Evolutionary conservation across 2,888 invertebrate genomes (phyloP).

Genomic region (Acrobasis suavella): DNA sequence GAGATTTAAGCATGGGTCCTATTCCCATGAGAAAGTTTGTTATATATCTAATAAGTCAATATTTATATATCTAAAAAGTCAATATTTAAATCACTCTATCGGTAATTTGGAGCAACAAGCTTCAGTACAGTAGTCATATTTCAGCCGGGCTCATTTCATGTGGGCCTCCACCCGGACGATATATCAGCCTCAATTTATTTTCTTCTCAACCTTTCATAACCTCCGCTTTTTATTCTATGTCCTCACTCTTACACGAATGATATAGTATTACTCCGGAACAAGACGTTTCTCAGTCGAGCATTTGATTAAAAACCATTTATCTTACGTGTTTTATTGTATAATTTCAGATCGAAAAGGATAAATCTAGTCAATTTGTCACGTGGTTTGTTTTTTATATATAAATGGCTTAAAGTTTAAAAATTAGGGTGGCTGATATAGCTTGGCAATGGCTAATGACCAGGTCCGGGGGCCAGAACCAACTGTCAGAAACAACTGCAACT

Average conservation of each 20-base stretch:
- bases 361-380: too few relatives aligned
- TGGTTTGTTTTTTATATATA: too few relatives aligned
- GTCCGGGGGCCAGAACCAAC: too few relatives aligned
- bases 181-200: constrained; percentile 70
- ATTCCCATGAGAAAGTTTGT: too few relatives aligned
- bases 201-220: constrained; percentile 61
- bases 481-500: too few relatives aligned
- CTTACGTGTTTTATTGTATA: background rate
- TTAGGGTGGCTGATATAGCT: too few relatives aligned
- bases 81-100: constrained; percentile 38
- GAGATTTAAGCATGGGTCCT: constrained; percentile 3
- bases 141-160: constrained; percentile 57
- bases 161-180: constrained; percentile 59
- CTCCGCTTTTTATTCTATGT: constrained; percentile 44
- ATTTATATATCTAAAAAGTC: constrained; percentile 24
- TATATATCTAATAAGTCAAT: too few relatives aligned
- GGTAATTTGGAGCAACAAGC: constrained; percentile 39
- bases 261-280: constrained; percentile 26
- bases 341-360: background rate
- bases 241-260: constrained; percentile 32
- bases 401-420: too few relatives aligned
- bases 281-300: constrained; percentile 9
- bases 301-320: constrained; percentile 15
- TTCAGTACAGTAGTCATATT: constrained; percentile 51
- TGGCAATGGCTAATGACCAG: too few relatives aligned